Percentiles rank a stretch among this genome's conserved stretches.
These are phyloP conservation scores for Penaeus vannamei DNA, from an alignment of 1,140 invertebrate genomes.

Conservation along the genomic window DNA sequence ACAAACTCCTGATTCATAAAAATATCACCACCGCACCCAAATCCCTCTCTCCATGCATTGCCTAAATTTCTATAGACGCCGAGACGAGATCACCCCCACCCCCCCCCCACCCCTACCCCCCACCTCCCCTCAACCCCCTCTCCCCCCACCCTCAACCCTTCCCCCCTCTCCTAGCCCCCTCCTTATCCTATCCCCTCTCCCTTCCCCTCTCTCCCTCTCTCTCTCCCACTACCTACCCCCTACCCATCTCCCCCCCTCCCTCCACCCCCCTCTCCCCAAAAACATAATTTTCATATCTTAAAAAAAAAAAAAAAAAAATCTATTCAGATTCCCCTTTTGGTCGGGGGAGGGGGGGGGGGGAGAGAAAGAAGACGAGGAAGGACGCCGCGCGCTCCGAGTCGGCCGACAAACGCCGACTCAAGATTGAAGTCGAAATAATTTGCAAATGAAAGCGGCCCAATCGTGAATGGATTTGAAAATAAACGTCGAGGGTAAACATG, in stretches of 20 bases:
- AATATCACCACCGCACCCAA: constrained; percentile 40
- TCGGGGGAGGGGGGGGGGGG: constrained; percentile 31
- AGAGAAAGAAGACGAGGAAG: neutral
- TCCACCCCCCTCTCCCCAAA: neutral
- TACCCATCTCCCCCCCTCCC: neutral
- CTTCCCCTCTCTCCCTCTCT: neutral
- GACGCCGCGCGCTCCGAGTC: neutral
- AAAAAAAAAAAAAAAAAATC: constrained; percentile 17
- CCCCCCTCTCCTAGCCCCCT: too few species aligned
- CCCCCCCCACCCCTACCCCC: too few species aligned
- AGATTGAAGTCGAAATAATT: constrained; percentile 67
- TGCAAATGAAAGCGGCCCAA: constrained; percentile 65
- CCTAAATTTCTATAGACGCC: constrained; percentile 55
- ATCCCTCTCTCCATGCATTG: constrained; percentile 46
- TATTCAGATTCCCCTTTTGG: constrained; percentile 50
- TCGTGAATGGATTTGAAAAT: constrained; percentile 67
- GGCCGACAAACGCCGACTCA: constrained; percentile 54
- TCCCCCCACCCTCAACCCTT: too few species aligned
- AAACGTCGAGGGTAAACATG: constrained; percentile 65
- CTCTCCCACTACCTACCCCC: neutral
- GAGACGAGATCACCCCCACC: neutral
- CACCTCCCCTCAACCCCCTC: too few species aligned
- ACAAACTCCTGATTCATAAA: constrained; percentile 35
- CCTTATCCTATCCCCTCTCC: too few species aligned
- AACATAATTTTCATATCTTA: constrained; percentile 54